These are phyloP conservation scores for Trochalopteron elliotii DNA, from an alignment of 2,113 vertebrate species.

Conservation along the genomic window DNA sequence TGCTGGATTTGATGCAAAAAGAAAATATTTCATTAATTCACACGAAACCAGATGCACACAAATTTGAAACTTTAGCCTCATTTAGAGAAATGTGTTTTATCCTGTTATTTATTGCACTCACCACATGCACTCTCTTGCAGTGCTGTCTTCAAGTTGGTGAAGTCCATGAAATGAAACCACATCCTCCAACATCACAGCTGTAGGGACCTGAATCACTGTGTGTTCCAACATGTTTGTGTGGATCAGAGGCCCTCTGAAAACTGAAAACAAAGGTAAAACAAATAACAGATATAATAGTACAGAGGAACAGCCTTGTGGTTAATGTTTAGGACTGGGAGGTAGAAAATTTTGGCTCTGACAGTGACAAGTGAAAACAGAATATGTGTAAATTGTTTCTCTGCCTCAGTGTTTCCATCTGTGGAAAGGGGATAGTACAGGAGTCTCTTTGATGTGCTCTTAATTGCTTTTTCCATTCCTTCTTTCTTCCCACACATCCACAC, in stretches of 20 bases:
- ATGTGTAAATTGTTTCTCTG: conserved; percentile 16
- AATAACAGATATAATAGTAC: conserved; percentile 38
- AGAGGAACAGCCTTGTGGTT: conserved; percentile 40
- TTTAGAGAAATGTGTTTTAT: background rate
- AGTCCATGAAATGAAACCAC: conserved; percentile 72
- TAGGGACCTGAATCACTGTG: conserved; percentile 77
- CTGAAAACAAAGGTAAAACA: conserved; percentile 61
- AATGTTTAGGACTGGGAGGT: conserved; percentile 40
- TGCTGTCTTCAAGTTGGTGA: conserved; percentile 65
- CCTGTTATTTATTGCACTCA: background rate
- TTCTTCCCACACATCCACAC: conserved; percentile 36
- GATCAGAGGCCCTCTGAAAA: conserved; percentile 77
- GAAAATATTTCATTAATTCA: background rate
- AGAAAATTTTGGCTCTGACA: conserved; percentile 38
- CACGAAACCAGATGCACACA: background rate
- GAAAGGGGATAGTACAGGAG: background rate
- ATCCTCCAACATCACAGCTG: conserved; percentile 77
- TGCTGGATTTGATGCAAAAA: background rate
- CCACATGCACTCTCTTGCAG: conserved; percentile 73
- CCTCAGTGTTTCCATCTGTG: conserved; percentile 47
- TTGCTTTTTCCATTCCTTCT: conserved; percentile 31
- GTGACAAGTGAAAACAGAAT: conserved; percentile 38
- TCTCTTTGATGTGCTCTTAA: conserved; percentile 34
- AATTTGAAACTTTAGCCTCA: background rate
- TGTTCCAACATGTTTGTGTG: conserved; percentile 78